Evolutionary conservation across 1,140 invertebrate genomes (phyloP).

Genomic region (Drosophila watanabei): DNA sequence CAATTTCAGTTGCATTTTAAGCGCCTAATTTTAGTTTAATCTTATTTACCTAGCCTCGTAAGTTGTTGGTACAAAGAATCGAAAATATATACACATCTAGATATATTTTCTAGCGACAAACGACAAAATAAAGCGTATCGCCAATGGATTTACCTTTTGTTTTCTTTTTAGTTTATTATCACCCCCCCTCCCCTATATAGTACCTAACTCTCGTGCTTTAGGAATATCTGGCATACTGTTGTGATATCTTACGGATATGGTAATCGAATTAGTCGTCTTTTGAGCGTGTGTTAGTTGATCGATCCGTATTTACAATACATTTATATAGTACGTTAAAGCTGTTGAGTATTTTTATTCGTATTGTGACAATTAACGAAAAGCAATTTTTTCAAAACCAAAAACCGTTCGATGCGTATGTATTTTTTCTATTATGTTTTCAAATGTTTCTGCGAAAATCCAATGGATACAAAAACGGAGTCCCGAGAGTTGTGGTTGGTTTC

Average conservation of each 20-base stretch:
- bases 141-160: constrained; percentile 59
- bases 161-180: constrained; percentile 39
- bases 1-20: constrained; percentile 71
- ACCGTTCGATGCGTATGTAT: constrained; percentile 11
- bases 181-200: constrained; percentile 27
- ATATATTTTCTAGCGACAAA: constrained; percentile 65
- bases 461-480: constrained; percentile 53
- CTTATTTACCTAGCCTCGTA: constrained; percentile 68
- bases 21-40: constrained; percentile 61
- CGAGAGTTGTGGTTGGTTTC: constrained; percentile 71
- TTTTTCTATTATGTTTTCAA: constrained; percentile 51
- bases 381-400: constrained; percentile 62
- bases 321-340: constrained; percentile 73
- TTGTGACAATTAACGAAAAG: constrained; percentile 79
- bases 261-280: constrained; percentile 53
- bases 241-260: constrained; percentile 73
- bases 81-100: constrained; percentile 58
- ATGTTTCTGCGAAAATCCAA: constrained; percentile 46
- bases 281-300: constrained; percentile 63
- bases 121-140: constrained; percentile 75
- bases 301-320: constrained; percentile 62
- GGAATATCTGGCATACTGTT: constrained; percentile 75
- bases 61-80: constrained; percentile 82
- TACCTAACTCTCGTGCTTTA: constrained; percentile 73
- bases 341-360: constrained; percentile 77